phyloP scores from a whole-genome alignment of 92 coral and sea anemone species.

The Phenganax subtilis region DNA sequence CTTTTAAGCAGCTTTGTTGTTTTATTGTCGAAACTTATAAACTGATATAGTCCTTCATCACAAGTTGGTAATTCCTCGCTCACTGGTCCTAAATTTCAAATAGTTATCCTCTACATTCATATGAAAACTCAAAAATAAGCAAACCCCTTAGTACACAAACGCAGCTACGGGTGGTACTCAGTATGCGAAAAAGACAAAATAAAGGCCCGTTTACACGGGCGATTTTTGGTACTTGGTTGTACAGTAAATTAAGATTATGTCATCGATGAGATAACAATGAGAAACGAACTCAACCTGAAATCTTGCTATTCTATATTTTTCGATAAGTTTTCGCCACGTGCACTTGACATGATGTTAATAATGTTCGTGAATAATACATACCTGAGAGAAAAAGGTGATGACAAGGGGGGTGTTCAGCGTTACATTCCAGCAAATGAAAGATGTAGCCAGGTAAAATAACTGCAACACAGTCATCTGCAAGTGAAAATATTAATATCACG shows the following conservation, averaged over 20 bases:
- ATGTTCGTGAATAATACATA: neutral
- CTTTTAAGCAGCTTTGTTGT: neutral
- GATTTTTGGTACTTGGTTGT: too few species aligned
- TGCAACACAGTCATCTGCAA: constrained; percentile 71
- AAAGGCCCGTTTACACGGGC: too few species aligned
- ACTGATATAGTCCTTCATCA: constrained; percentile 14
- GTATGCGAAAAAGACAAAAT: too few species aligned
- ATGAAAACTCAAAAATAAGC: too few species aligned
- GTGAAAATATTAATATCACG: neutral
- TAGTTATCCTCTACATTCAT: too few species aligned
- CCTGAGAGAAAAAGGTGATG: constrained; percentile 95
- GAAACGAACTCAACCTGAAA: neutral
- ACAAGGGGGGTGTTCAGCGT: constrained; percentile 83
- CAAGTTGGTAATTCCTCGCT: constrained; percentile 14
- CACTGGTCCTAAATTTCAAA: constrained; percentile 8
- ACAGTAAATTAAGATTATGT: too few species aligned
- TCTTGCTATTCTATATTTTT: neutral
- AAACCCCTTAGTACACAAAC: too few species aligned
- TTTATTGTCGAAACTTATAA: constrained; percentile 2
- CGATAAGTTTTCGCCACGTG: neutral
- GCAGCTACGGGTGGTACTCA: too few species aligned
- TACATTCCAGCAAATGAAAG: constrained; percentile 76
- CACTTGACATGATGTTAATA: neutral
- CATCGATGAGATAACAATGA: too few species aligned
- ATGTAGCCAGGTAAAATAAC: constrained; percentile 80